Evolutionary conservation across 2,888 invertebrate genomes (phyloP).

Genomic region (Drosophila peninsularis): DNA sequence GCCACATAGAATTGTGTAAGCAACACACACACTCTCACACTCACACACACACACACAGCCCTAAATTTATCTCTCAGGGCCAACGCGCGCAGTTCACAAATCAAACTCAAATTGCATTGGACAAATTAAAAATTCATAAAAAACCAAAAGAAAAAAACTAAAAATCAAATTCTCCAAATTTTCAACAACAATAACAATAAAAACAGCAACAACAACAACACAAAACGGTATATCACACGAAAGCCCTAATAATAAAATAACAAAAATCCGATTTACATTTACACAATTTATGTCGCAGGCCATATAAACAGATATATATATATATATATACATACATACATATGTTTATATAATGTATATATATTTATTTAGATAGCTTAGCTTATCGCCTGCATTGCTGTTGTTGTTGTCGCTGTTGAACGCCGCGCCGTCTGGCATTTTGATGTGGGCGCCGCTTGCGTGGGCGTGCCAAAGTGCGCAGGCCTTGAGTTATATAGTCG

Average conservation of each 20-base stretch:
- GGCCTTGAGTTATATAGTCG: constrained; percentile 53
- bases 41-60: not conserved
- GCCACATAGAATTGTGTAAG: constrained; percentile 50
- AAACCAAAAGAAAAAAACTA: constrained; percentile 27
- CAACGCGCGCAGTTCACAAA: constrained; percentile 43
- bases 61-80: constrained; percentile 33
- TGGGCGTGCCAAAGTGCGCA: constrained; percentile 41
- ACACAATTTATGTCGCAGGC: constrained; percentile 70
- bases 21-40: constrained; percentile 33
- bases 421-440: constrained; percentile 69
- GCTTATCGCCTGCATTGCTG: constrained; percentile 29
- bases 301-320: not conserved
- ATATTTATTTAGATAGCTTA: constrained; percentile 63
- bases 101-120: constrained; percentile 58
- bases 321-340: not conserved
- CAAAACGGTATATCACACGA: constrained; percentile 8
- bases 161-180: constrained; percentile 60
- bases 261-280: constrained; percentile 63
- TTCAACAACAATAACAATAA: constrained; percentile 27
- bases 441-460: constrained; percentile 45
- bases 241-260: constrained; percentile 33
- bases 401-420: constrained; percentile 35
- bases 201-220: not conserved
- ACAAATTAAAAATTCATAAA: constrained; percentile 78
- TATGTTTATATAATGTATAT: not conserved